A percentile compares a stretch with the other conserved stretches of the same genome.
Evolutionary conservation across 2,888 invertebrate genomes (phyloP).

Genomic region (Limnephilus rhombicus): DNA sequence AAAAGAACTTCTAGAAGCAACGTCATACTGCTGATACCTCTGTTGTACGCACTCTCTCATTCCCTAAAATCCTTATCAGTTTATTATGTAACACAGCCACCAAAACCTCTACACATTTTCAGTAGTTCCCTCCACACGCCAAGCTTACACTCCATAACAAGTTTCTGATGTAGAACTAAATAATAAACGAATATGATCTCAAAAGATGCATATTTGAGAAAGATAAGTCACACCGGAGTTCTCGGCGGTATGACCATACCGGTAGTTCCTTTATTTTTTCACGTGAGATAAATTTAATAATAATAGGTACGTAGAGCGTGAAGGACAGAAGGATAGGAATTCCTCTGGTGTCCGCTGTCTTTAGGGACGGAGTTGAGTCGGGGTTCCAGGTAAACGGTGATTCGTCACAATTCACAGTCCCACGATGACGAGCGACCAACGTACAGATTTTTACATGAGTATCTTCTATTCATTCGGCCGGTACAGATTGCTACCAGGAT

Average conservation of each 20-base stretch:
- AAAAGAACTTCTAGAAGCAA: too few species aligned
- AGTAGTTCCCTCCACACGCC: too few species aligned
- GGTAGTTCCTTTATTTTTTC: background rate
- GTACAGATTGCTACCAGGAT: background rate
- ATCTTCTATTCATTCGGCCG: background rate
- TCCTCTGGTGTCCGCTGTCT: conserved; percentile 41
- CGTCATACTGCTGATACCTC: background rate
- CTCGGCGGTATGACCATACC: background rate
- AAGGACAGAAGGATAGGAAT: conserved; percentile 2
- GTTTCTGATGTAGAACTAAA: background rate
- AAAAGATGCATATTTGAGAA: too few species aligned
- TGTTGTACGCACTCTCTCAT: background rate
- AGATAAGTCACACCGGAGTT: background rate
- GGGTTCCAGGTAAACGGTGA: conserved; percentile 49
- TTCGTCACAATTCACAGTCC: conserved; percentile 44
- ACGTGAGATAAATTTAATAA: background rate
- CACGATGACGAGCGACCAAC: conserved; percentile 4
- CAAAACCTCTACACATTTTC: too few species aligned
- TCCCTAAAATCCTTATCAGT: background rate
- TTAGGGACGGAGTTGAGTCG: conserved; percentile 23
- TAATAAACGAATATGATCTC: too few species aligned
- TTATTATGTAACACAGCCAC: too few species aligned
- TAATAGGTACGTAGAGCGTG: background rate
- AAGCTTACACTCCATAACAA: background rate
- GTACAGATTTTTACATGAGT: background rate